Evolutionary conservation across 2,113 vertebrate genomes (phyloP).

Genomic region (Strix uralensis): DNA sequence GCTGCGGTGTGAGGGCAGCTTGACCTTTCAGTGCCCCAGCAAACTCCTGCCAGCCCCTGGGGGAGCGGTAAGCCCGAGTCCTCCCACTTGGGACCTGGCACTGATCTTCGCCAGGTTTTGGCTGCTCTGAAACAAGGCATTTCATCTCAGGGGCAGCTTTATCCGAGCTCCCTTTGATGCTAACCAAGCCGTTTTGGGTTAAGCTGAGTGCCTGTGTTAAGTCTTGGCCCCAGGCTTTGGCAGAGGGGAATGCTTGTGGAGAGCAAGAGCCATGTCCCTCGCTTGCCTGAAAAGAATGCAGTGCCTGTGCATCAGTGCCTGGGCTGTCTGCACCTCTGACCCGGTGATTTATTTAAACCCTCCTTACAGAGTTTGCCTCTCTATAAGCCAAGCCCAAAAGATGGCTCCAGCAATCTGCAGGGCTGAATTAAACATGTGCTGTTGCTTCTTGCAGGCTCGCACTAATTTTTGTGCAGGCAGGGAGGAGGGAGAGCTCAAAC

Average conservation of each 20-base stretch:
- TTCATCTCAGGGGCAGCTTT: background rate
- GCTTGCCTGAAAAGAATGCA: background rate
- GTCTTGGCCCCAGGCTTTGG: background rate
- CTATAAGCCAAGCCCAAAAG: background rate
- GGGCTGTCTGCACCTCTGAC: background rate
- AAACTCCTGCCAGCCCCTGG: background rate
- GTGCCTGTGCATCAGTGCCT: background rate
- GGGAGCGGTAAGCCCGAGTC: fast-evolving
- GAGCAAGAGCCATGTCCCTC: background rate
- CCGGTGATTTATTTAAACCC: conserved; percentile 4
- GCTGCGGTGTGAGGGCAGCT: background rate
- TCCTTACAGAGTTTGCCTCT: background rate
- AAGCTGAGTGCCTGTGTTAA: background rate
- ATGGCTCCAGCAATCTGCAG: background rate
- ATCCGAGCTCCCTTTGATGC: background rate
- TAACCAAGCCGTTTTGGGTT: background rate
- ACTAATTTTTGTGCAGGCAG: background rate
- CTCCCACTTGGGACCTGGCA: background rate
- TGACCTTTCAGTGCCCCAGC: background rate
- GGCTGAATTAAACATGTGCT: conserved; percentile 34
- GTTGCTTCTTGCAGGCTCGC: background rate
- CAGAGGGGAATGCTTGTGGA: background rate
- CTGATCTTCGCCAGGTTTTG: background rate
- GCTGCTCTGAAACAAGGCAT: background rate
- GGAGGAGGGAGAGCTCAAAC: conserved; percentile 12